Evolutionary conservation across 2,888 invertebrate species (phyloP), one percentile per base, ranked within the genome.

Genomic region (Agonopterix arenella): DNA sequence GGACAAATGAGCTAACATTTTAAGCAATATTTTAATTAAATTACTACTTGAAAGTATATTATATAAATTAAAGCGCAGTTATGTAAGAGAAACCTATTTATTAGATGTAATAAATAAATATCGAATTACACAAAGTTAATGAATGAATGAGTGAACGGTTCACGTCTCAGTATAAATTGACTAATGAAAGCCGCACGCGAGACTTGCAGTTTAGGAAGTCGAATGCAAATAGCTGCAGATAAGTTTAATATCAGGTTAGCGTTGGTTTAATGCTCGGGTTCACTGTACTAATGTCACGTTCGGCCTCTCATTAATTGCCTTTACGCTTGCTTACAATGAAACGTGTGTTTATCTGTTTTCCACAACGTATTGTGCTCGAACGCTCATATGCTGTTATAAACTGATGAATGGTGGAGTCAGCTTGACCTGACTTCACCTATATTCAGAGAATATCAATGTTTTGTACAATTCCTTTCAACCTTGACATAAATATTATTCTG

Each of bases 271-370:
- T 88, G 80, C 70, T 65, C 66, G 74, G 80, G 84, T 85, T 80
- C 80, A 77, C 70, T 76, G 70, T 68, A 73, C 84, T 88, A 84
- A 88, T 84, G 86, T 86, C 88, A 88, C 88, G 88, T 88, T 84
- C 80, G 76, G 78, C 79, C 80, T 78, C 77, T 75, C 80, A 85
- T 88, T 88, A 86, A 85, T 85, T 80, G 83, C 80, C 66, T 62
- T 61, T 62, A 65, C 71, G 68, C 68, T 65, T 60, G 69, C 65
- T 40, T 75, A 80, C 82, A 77, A 77, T 72, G 80, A 73, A 79
- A 77, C 74, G 62, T 72, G 68, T 72, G 76, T 79, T 80, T 82
- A 81, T 82, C 76, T 75, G 73, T 73, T 71, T 68, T 72, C 73
- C 70, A 68, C 66, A 61, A 66, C 60, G 62, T 61, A 62, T 56